Evolutionary conservation across 2,113 vertebrate species (phyloP).

Genomic region (Gambusia affinis): DNA sequence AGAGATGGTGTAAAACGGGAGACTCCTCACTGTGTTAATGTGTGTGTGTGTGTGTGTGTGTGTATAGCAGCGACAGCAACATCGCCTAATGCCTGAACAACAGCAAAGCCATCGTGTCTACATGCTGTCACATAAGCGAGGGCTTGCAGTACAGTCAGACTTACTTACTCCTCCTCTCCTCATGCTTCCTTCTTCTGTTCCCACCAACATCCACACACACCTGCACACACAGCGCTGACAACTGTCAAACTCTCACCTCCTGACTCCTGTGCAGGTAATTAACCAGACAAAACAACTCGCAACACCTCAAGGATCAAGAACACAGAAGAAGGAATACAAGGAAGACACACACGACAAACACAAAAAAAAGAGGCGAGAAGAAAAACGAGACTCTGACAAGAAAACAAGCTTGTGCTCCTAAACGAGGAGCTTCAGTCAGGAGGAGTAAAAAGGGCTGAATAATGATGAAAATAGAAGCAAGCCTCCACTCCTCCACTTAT

Average conservation of each 20-base stretch:
- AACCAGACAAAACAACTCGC: slow-evolving; percentile 75
- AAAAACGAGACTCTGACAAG: slow-evolving; percentile 41
- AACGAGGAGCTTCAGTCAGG: slow-evolving; percentile 86
- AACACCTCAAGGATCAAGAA: slow-evolving; percentile 66
- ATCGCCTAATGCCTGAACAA: slow-evolving; percentile 49
- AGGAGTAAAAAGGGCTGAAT: slow-evolving; percentile 78
- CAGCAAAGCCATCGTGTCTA: slow-evolving; percentile 70
- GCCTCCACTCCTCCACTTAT: slow-evolving; percentile 58
- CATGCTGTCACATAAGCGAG: slow-evolving; percentile 73
- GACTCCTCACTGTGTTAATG: slow-evolving; percentile 50
- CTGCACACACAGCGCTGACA: slow-evolving; percentile 42
- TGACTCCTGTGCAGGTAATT: slow-evolving; percentile 70
- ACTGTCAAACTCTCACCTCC: slow-evolving; percentile 72
- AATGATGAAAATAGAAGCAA: slow-evolving; percentile 65
- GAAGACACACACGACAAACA: slow-evolving; percentile 51
- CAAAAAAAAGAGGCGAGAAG: slow-evolving; percentile 36
- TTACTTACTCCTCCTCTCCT: slow-evolving; percentile 29
- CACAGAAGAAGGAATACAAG: slow-evolving; percentile 51
- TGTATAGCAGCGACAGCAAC: slow-evolving; percentile 21
- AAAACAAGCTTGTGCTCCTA: slow-evolving; percentile 47
- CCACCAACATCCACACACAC: slow-evolving; percentile 10
- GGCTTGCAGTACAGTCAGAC: slow-evolving; percentile 63
- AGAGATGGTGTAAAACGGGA: slow-evolving; percentile 52
- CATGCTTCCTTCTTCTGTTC: slow-evolving; percentile 10
- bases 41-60: slow-evolving; percentile 16